Conservation (phyloP, 1,140 invertebrate species). For the Physella acuta region DNA sequence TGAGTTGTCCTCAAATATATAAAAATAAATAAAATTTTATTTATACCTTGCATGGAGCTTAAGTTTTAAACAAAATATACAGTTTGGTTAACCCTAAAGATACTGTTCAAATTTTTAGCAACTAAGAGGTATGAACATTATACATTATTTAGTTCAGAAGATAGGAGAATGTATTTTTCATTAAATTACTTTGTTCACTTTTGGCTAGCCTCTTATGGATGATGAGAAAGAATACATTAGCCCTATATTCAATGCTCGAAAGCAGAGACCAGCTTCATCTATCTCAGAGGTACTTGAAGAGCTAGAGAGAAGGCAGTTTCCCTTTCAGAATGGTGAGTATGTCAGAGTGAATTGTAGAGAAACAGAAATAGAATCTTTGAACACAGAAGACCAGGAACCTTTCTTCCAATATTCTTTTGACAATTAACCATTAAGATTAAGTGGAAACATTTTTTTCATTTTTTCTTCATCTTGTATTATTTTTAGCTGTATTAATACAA, state of each 20-base stretch:
- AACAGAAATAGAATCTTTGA: too few species aligned
- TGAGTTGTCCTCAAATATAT: constrained; percentile 6
- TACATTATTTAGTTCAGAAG: too few species aligned
- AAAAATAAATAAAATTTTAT: not conserved
- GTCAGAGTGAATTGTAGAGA: too few species aligned
- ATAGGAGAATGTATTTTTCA: not conserved
- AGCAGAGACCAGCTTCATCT: constrained; percentile 53
- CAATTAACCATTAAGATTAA: too few species aligned
- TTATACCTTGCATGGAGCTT: not conserved
- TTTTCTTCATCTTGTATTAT: too few species aligned
- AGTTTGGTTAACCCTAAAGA: not conserved
- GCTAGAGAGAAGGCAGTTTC: constrained; percentile 43
- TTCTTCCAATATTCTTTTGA: too few species aligned
- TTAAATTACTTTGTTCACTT: not conserved
- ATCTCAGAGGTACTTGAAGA: constrained; percentile 57
- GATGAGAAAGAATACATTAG: constrained; percentile 35
- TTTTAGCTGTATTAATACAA: too few species aligned
- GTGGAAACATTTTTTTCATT: too few species aligned
- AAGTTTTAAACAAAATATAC: not conserved
- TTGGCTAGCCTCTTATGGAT: constrained; percentile 40
- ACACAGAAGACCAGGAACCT: too few species aligned
- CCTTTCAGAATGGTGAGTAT: constrained; percentile 11
- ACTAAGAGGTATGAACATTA: too few species aligned
- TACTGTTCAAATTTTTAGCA: not conserved
- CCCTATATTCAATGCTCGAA: constrained; percentile 46